Conservation (phyloP, 2,888 invertebrate species). For the Ligdia adustata region DNA sequence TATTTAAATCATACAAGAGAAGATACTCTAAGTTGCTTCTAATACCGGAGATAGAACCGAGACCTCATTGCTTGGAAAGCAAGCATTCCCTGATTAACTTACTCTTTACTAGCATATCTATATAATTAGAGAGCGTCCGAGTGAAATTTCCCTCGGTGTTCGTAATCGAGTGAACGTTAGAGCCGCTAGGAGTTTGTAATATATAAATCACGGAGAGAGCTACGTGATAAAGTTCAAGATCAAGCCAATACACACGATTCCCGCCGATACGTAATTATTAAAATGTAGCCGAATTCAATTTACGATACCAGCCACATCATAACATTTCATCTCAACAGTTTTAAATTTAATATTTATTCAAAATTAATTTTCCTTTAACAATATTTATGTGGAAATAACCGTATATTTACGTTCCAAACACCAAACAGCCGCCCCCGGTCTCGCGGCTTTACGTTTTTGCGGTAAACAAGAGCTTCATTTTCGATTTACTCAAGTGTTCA, state of each 20-base stretch:
- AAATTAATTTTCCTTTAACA: conserved; percentile 50
- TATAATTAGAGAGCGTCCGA: conserved; percentile 13
- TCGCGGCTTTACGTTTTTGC: conserved; percentile 39
- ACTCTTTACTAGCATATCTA: too few relatives aligned
- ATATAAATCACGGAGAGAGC: conserved; percentile 74
- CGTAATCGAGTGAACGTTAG: conserved; percentile 72
- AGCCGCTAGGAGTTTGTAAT: conserved; percentile 71
- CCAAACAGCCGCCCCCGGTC: conserved; percentile 25
- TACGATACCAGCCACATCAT: conserved; percentile 69
- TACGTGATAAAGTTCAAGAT: conserved; percentile 80
- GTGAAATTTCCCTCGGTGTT: conserved; percentile 52
- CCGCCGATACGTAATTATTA: conserved; percentile 76
- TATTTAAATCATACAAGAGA: too few relatives aligned
- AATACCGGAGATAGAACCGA: too few relatives aligned
- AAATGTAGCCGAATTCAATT: conserved; percentile 80
- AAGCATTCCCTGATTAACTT: too few relatives aligned
- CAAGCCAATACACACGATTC: conserved; percentile 70
- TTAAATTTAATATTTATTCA: conserved; percentile 58
- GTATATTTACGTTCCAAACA: conserved; percentile 41
- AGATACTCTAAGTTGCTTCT: too few relatives aligned
- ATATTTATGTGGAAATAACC: conserved; percentile 57
- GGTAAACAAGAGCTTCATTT: conserved; percentile 50
- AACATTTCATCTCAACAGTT: conserved; percentile 67
- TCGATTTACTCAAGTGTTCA: conserved; percentile 44
- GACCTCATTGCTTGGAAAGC: too few relatives aligned